Conservation (phyloP, 2,113 vertebrate genomes). For the Megatriorchis doriae region DNA sequence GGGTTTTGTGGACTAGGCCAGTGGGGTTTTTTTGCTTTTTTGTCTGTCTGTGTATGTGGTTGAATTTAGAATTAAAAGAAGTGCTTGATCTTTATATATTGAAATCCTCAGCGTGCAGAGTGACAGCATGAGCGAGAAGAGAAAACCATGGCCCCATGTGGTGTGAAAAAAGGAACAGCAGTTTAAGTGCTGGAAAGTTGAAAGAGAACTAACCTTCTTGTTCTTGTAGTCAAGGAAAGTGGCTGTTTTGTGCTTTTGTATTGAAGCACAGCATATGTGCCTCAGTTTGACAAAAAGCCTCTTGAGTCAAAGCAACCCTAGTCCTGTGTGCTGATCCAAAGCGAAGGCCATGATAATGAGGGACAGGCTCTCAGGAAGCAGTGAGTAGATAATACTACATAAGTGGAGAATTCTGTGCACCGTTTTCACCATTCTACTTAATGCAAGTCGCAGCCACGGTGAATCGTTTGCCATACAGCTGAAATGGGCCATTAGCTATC, state of each 20-base stretch:
- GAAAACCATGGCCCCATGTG: constrained; percentile 72
- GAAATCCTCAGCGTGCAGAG: constrained; percentile 67
- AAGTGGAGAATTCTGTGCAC: constrained; percentile 63
- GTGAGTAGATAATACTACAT: constrained; percentile 75
- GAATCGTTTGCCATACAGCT: constrained; percentile 79
- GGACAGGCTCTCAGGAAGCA: constrained; percentile 56
- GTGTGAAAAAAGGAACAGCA: constrained; percentile 71
- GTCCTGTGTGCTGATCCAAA: constrained; percentile 54
- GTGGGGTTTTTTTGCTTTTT: background rate
- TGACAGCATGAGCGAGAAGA: constrained; percentile 50
- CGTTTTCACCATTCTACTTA: constrained; percentile 48
- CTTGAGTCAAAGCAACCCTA: constrained; percentile 41
- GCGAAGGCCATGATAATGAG: constrained; percentile 66
- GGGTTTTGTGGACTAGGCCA: background rate
- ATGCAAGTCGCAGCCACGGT: constrained; percentile 63
- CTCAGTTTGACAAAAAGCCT: constrained; percentile 62
- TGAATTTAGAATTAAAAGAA: constrained; percentile 62
- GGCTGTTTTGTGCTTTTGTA: constrained; percentile 43
- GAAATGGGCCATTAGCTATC: constrained; percentile 92
- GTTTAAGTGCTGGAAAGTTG: constrained; percentile 54
- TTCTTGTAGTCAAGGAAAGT: constrained; percentile 39
- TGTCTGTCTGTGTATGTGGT: background rate
- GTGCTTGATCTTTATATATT: constrained; percentile 56
- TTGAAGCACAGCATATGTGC: constrained; percentile 65
- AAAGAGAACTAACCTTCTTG: constrained; percentile 45